These are phyloP conservation scores for Calcarius ornatus DNA, from an alignment of 2,113 vertebrate genomes.

Conservation along the genomic window DNA sequence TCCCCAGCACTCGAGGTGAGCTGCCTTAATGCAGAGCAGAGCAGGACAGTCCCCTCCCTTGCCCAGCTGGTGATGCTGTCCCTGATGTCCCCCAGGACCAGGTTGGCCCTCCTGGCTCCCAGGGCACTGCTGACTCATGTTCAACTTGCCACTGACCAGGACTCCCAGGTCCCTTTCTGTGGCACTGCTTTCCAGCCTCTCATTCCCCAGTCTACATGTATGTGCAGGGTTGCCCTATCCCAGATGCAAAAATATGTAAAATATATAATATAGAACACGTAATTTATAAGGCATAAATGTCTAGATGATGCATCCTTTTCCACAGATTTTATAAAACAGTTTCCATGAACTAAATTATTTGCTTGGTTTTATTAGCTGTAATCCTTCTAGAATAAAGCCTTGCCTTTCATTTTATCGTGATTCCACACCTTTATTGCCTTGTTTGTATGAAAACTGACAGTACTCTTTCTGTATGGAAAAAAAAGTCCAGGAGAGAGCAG, in stretches of 20 bases:
- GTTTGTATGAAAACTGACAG: not conserved
- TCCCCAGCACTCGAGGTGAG: rapidly evolving
- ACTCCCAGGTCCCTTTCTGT: not conserved
- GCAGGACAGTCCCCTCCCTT: not conserved
- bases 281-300: not conserved
- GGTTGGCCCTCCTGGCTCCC: rapidly evolving
- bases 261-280: not conserved
- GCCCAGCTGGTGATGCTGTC: rapidly evolving
- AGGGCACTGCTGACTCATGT: not conserved
- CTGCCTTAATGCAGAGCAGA: rapidly evolving
- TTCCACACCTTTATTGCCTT: not conserved
- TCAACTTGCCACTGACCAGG: rapidly evolving
- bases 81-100: rapidly evolving
- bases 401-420: not conserved
- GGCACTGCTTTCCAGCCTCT: not conserved
- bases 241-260: not conserved
- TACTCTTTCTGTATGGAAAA: not conserved
- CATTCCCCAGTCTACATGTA: not conserved
- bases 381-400: not conserved
- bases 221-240: not conserved
- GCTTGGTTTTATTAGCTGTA: not conserved
- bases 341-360: not conserved
- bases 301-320: not conserved
- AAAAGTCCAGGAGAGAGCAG: not conserved
- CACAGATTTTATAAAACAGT: not conserved